Conservation (phyloP, 2,888 invertebrate species). For the Andrena praecox region DNA sequence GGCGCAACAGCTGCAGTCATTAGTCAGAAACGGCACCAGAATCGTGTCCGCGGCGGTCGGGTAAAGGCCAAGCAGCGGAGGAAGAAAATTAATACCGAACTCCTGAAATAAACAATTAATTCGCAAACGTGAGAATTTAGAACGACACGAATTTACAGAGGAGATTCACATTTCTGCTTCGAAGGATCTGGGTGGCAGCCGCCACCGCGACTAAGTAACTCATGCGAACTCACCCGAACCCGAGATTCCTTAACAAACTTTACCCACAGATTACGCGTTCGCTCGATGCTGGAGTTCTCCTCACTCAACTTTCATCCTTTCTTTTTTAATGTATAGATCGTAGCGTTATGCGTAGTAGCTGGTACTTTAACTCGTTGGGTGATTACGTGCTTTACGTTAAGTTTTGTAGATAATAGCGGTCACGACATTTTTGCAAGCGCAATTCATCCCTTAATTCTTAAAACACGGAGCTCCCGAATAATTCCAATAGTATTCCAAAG, state of each 20-base stretch:
- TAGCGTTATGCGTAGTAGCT: slow-evolving; percentile 37
- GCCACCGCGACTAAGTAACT: slow-evolving; percentile 29
- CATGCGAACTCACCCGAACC: neutral
- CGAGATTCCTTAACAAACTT: neutral
- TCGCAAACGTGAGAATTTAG: neutral
- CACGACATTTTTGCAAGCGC: slow-evolving; percentile 20
- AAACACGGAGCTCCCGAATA: slow-evolving; percentile 15
- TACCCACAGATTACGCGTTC: slow-evolving; percentile 10
- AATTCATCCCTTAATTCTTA: slow-evolving; percentile 19
- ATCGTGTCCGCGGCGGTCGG: slow-evolving; percentile 72
- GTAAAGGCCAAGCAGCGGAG: slow-evolving; percentile 2
- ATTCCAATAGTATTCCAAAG: neutral
- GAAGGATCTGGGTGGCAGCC: slow-evolving; percentile 1
- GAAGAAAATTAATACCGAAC: slow-evolving; percentile 19
- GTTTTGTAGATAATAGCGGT: slow-evolving; percentile 34
- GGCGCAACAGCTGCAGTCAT: slow-evolving; percentile 89
- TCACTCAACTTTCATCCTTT: slow-evolving; percentile 19
- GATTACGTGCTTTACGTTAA: slow-evolving; percentile 41
- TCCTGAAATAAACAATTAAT: neutral
- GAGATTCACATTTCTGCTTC: neutral
- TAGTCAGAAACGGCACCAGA: slow-evolving; percentile 85
- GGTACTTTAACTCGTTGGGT: slow-evolving; percentile 32
- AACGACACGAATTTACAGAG: neutral
- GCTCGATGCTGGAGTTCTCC: slow-evolving; percentile 11
- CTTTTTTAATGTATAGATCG: slow-evolving; percentile 24